Percentiles rank a stretch among this genome's conserved stretches.
Evolutionary conservation across 1,140 invertebrate genomes (phyloP).

Genomic region (Bombus picipes): DNA sequence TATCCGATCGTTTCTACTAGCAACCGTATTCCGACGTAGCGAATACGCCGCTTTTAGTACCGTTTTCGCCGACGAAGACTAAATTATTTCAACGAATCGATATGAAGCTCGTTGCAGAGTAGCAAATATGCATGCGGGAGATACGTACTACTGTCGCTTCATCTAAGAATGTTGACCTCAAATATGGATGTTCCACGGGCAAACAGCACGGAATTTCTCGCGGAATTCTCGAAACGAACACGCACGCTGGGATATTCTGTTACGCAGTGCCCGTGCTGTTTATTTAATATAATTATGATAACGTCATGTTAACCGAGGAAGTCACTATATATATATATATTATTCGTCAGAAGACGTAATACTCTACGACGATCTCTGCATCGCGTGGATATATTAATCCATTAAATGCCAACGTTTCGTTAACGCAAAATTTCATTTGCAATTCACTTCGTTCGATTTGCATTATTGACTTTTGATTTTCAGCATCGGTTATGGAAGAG

Average conservation of each 20-base stretch:
- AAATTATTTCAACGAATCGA: conserved; percentile 50
- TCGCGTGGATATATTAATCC: too few relatives aligned
- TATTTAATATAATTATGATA: conserved; percentile 10
- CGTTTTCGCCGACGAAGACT: not conserved
- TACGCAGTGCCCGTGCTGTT: not conserved
- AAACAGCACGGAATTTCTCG: not conserved
- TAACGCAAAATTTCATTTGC: too few relatives aligned
- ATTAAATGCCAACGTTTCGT: too few relatives aligned
- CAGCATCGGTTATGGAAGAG: too few relatives aligned
- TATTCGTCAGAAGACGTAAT: too few relatives aligned
- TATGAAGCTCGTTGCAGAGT: not conserved
- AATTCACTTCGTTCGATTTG: too few relatives aligned
- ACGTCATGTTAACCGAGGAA: not conserved
- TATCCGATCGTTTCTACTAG: not conserved
- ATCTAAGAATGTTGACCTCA: conserved; percentile 10
- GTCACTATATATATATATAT: too few relatives aligned
- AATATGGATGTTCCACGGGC: not conserved
- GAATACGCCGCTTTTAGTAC: not conserved
- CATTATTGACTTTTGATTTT: too few relatives aligned
- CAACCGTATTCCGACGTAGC: not conserved
- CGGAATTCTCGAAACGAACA: not conserved
- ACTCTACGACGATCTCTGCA: too few relatives aligned
- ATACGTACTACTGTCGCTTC: too few relatives aligned
- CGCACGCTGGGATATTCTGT: not conserved
- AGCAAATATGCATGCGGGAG: too few relatives aligned